Evolutionary conservation across 2,113 vertebrate genomes (phyloP).

Genomic region (Balaenoptera acutorostrata): DNA sequence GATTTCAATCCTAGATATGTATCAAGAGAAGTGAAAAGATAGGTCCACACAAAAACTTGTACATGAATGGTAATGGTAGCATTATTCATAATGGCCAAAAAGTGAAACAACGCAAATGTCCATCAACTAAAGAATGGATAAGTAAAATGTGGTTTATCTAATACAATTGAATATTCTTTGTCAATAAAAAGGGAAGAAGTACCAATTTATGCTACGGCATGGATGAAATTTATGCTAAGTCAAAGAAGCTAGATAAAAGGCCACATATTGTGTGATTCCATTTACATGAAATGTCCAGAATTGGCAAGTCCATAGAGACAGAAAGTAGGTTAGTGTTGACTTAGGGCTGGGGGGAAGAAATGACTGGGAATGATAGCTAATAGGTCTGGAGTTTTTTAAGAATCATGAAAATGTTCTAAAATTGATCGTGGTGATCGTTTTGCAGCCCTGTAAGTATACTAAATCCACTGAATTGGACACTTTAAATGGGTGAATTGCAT

Average conservation of each 20-base stretch:
- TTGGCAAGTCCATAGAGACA: not conserved
- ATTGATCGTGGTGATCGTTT: not conserved
- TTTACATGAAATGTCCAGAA: not conserved
- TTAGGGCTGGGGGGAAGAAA: not conserved
- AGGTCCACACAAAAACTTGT: not conserved
- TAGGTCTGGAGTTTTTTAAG: not conserved
- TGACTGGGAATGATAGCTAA: not conserved
- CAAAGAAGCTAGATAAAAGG: not conserved
- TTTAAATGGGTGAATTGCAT: not conserved
- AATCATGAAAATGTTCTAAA: not conserved
- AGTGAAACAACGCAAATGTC: not conserved
- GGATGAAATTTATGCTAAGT: not conserved
- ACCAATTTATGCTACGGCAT: not conserved
- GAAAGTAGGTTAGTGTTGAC: not conserved
- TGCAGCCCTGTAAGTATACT: not conserved
- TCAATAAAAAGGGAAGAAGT: not conserved
- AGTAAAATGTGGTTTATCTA: not conserved
- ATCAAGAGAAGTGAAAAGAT: not conserved
- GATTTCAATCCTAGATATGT: not conserved
- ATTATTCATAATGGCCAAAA: not conserved
- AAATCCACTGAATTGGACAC: not conserved
- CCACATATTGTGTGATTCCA: not conserved
- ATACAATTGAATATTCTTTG: not conserved
- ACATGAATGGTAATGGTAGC: not conserved
- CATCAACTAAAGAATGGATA: not conserved